Conservation (phyloP, 2,888 invertebrate genomes). For the Adelphocoris suturalis region DNA sequence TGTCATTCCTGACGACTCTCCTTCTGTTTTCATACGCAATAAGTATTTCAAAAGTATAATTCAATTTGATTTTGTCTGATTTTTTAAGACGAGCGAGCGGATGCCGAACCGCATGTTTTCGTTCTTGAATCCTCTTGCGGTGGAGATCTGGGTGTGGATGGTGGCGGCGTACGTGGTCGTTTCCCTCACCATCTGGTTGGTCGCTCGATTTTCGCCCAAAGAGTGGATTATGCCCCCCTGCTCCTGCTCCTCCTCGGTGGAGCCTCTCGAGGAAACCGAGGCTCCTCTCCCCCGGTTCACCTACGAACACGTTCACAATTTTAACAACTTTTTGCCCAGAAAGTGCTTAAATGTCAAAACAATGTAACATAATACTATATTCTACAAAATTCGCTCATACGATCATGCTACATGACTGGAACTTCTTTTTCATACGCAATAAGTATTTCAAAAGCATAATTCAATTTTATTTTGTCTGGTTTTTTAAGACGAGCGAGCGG, state of each 20-base stretch:
- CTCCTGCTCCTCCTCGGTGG: constrained; percentile 68
- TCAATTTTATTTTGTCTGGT: constrained; percentile 5
- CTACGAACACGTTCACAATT: constrained; percentile 74
- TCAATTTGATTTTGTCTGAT: not conserved
- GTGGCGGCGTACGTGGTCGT: constrained; percentile 89
- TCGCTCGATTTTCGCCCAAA: constrained; percentile 89
- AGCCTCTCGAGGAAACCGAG: constrained; percentile 68
- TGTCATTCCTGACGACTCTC: no score
- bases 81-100: constrained; percentile 74
- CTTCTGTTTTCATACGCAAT: no score
- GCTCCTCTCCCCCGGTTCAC: constrained; percentile 66
- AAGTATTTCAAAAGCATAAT: no score
- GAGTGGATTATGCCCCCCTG: constrained; percentile 86
- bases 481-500: constrained; percentile 74
- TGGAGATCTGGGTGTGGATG: constrained; percentile 92
- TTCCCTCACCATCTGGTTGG: constrained; percentile 87
- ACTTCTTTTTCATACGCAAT: no score
- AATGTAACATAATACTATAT: no score
- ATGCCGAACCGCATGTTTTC: constrained; percentile 86
- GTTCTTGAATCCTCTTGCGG: constrained; percentile 91
- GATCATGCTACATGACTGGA: no score
- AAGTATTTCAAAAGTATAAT: no score
- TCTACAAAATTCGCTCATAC: no score
- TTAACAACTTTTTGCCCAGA: no score
- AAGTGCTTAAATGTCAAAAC: no score